Evolutionary conservation across 1,140 invertebrate species (phyloP).

Genomic region (Oryctes rhinoceros): DNA sequence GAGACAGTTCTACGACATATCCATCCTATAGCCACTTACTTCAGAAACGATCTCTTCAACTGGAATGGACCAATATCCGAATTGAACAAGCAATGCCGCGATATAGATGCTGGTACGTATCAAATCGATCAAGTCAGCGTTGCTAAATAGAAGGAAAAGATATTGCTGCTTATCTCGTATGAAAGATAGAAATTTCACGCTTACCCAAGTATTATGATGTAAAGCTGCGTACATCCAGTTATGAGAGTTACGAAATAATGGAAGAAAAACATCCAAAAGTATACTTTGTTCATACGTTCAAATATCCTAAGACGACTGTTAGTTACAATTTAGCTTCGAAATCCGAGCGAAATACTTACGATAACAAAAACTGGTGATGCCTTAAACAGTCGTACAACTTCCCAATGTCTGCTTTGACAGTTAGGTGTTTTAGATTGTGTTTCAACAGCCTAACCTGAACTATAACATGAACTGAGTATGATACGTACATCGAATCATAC

Average conservation of each 20-base stretch:
- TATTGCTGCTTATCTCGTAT: too few species aligned
- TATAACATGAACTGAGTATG: neutral
- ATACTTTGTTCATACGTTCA: neutral
- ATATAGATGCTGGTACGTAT: neutral
- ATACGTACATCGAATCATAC: constrained; percentile 6
- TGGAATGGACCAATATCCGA: neutral
- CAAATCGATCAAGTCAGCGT: neutral
- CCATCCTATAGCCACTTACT: neutral
- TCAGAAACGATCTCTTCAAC: neutral
- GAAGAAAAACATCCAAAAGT: constrained; percentile 14
- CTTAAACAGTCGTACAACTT: neutral
- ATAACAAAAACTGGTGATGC: constrained; percentile 1
- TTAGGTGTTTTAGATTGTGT: neutral
- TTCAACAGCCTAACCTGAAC: neutral
- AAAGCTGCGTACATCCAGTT: constrained; percentile 3
- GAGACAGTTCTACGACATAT: too few species aligned
- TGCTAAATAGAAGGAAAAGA: neutral
- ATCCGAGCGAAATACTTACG: neutral
- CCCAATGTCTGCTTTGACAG: neutral
- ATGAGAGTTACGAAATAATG: constrained; percentile 18
- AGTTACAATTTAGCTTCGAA: neutral
- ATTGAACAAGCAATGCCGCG: neutral
- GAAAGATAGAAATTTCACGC: neutral
- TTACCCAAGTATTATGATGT: constrained; percentile 13
- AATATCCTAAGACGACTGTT: neutral